These are phyloP conservation scores for Mesodorylaimus sp. DNA, from an alignment of 2,888 invertebrate genomes.

Conservation along the genomic window DNA sequence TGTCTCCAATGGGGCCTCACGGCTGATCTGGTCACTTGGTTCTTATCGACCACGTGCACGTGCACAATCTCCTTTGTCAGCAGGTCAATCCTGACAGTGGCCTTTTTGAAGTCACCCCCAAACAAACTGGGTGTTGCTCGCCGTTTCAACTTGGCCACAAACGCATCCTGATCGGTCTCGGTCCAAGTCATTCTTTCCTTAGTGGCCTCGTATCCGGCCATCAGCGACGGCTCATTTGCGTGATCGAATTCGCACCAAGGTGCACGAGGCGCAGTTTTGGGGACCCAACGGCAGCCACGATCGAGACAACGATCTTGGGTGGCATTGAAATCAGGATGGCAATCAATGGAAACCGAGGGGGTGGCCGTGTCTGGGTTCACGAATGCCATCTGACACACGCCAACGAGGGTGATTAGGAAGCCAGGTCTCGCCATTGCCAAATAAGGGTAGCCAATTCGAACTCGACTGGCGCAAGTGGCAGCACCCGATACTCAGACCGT, in stretches of 20 bases:
- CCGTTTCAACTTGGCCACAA: background rate
- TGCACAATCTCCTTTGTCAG: background rate
- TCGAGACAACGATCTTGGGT: background rate
- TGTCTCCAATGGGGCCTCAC: background rate
- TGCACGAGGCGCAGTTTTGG: background rate
- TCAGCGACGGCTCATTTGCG: background rate
- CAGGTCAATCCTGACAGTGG: background rate
- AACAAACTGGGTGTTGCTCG: background rate
- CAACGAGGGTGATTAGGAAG: too few species aligned
- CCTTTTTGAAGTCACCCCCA: background rate
- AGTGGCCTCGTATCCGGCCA: background rate
- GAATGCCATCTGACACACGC: too few species aligned
- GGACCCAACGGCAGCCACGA: background rate
- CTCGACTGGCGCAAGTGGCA: too few species aligned
- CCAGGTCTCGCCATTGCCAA: too few species aligned
- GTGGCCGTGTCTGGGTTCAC: too few species aligned
- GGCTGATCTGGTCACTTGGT: background rate
- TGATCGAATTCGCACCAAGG: background rate
- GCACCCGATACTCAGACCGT: too few species aligned
- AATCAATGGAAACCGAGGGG: background rate
- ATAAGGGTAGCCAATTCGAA: too few species aligned
- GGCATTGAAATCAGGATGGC: background rate
- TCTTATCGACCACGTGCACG: background rate
- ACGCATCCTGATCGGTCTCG: background rate
- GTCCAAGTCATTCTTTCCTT: background rate